Evolutionary conservation across 2,888 invertebrate species (phyloP), one percentile per base, ranked within the genome.

Genomic region (Petrophora chlorosata): DNA sequence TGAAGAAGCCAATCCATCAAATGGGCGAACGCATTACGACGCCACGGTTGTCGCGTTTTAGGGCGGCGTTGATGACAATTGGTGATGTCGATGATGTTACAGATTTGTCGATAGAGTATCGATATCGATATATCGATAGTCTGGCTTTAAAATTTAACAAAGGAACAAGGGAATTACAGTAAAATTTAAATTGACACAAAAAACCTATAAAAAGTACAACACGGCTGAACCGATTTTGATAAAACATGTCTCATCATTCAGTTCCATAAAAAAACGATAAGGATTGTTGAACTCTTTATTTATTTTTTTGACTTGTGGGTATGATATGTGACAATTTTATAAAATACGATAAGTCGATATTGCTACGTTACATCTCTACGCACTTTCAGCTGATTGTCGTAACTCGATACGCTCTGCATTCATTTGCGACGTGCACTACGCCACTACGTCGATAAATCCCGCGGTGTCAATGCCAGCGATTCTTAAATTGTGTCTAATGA

Each of bases 1-100:
- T 75, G 83, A 87, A 88, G 89, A 88, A 90, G 89, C 89, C 89
- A 90, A 90, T 90, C 89, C 89, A 90, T 90, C 90, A 90, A 90
- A 89, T 85, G 76, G 85, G 73, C 74, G 84, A 84, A 78, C 85
- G 86, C 85, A 86, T 89, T 88, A 88, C 88, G 86, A 87, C 88
- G 85, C 88, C 85, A 73, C 70, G 77, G 70, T 73, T 78, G 85
- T 83, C 84, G 80, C 76, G 61, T 60, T 62, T 34, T 78, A 82
- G 82, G 30, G 56, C n/a, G n/a, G n/a, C n/a, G n/a, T n/a, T n/a
- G 13, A 48, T 38, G 42, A 42, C 16, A 8, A 8, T 30, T 10
- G 25, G 10, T 15, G 22, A 7, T 19, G 22, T 30, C 29, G 32
- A 36, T 28, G 78, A 14, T 7, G 30, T n/a, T n/a, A 17, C 17